Evolutionary conservation across 2,113 vertebrate genomes (phyloP).

Genomic region (Cephalophus harveyi): DNA sequence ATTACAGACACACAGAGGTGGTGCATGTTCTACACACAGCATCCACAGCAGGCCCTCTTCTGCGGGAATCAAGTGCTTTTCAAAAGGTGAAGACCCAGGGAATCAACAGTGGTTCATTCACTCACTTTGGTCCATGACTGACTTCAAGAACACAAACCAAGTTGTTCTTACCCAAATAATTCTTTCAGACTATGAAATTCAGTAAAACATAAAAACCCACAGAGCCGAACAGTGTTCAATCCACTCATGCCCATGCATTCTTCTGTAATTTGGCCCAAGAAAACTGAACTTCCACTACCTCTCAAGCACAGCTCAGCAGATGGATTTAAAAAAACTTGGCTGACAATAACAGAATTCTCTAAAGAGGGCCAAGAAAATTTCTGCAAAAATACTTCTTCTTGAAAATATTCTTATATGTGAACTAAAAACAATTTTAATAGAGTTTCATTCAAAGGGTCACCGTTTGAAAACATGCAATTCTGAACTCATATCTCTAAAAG

Average conservation of each 20-base stretch:
- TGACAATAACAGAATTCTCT: neutral
- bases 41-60: neutral
- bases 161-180: neutral
- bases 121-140: neutral
- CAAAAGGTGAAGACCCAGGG: neutral
- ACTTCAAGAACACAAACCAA: neutral
- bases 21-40: neutral
- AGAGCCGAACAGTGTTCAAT: neutral
- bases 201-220: neutral
- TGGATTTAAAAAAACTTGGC: neutral
- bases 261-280: neutral
- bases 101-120: neutral
- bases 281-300: neutral
- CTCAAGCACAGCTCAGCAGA: neutral
- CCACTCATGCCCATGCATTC: neutral
- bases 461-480: neutral
- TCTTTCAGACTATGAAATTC: neutral
- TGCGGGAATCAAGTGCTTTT: rapidly evolving
- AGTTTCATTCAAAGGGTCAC: neutral
- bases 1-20: neutral
- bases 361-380: neutral
- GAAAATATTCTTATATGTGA: neutral
- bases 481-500: neutral
- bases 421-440: neutral
- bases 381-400: neutral